Evolutionary conservation across 1,140 invertebrate species (phyloP).

Genomic region (Frieseomelitta varia): DNA sequence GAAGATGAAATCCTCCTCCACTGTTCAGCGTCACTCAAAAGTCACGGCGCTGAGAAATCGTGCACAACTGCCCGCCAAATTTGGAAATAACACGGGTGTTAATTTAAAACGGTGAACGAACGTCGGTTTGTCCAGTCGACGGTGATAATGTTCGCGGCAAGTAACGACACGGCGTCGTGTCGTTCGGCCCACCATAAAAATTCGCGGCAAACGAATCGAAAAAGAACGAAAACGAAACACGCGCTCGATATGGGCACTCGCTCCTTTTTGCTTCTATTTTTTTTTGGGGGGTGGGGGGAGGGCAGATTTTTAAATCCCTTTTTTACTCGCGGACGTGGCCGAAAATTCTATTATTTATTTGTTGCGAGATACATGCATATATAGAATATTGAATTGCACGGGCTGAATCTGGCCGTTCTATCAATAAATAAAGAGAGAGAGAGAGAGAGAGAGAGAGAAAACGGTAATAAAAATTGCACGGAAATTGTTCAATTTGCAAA

Average conservation of each 20-base stretch:
- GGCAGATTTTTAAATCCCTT: neutral
- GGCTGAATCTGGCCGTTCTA: neutral
- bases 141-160: neutral
- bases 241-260: neutral
- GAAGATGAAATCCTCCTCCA: too few species aligned
- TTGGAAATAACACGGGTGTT: slow-evolving; percentile 37
- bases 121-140: neutral
- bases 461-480: neutral
- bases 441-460: neutral
- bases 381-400: neutral
- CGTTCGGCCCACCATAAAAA: neutral
- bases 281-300: neutral
- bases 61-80: neutral
- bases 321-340: neutral
- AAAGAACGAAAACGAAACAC: neutral
- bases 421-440: neutral
- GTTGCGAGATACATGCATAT: neutral
- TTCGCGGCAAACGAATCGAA: neutral
- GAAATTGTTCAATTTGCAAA: neutral
- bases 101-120: slow-evolving; percentile 31
- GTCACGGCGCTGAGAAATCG: neutral
- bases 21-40: too few species aligned
- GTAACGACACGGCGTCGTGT: neutral
- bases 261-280: neutral
- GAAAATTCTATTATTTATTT: slow-evolving; percentile 14